Base-by-base conservation (phyloP, 2,888 invertebrate genomes). In the Entomobrya multifasciata region DNA sequence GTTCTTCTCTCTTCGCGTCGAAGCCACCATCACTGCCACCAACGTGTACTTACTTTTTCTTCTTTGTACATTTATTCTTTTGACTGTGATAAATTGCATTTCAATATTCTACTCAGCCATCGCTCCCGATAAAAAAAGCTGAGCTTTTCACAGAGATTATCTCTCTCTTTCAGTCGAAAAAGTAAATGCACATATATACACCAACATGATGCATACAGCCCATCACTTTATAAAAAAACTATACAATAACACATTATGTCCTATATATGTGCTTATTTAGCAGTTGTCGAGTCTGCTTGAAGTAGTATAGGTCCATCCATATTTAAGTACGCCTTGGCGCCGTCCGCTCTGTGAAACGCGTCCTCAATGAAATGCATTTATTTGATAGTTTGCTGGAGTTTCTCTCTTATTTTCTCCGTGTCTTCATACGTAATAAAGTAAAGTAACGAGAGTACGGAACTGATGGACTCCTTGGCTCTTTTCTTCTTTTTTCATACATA, bases 11-110 rank as follows among this genome's bases (percentile, higher is more conserved):
- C 30, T 25, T 72, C 72, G 72, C 72, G 65, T 15, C 27, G 36
- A 30, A 17, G 65, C 47, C 22, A 11, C 22, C 27, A 62, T 22
- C 22, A 25, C 17, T 20, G 17, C 27, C 27, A 30, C 55, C 65
- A 10, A n/a, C n/a, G 10, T 65, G 36, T 72, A 47, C 27, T 25
- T 78, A 60, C 77, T 52, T 25, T 52, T 27, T 36, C 30, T 47
- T 49, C 47, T 74, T 67, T 20, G 44, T 81, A 49, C 20, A 67
- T 30, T 72, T 44, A 44, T 77, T 25, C 17, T 22, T 78, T 62
- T 80, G 79, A 86, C 86, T 88, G 88, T 88, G 89, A 89, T 88
- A 89, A 89, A 89, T 89, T 88, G 88, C 86, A 89, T 89, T 89
- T 88, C 88, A 89, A 89, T 89, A 89, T 89, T 89, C 89, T 82